Percentiles rank a stretch among this genome's conserved stretches.
Conservation (phyloP, 2,888 invertebrate genomes). For the Synanthedon vespiformis region DNA sequence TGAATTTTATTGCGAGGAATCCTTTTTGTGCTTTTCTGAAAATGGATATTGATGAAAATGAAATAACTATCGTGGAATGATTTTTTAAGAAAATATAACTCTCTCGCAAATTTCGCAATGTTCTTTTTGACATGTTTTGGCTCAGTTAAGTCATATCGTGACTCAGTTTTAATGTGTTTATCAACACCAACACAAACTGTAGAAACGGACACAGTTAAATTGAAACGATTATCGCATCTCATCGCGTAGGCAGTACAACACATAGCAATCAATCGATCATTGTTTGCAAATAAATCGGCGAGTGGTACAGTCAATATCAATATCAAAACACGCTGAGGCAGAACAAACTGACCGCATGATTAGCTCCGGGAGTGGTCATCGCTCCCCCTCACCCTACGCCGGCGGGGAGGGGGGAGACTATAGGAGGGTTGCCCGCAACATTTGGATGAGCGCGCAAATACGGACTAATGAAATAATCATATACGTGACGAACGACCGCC, state of each 20-base stretch:
- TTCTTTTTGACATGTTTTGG: too few relatives aligned
- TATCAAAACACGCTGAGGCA: conserved; percentile 71
- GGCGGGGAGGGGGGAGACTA: conserved; percentile 9
- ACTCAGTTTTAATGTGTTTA: too few relatives aligned
- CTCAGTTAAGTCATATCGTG: conserved; percentile 5
- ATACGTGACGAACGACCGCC: conserved; percentile 59
- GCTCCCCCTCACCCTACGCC: conserved; percentile 28
- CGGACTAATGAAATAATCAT: conserved; percentile 70
- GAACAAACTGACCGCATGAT: conserved; percentile 71
- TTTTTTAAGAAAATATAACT: too few relatives aligned
- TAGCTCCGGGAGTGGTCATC: conserved; percentile 66
- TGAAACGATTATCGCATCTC: background rate
- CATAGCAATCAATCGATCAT: conserved; percentile 68
- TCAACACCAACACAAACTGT: background rate
- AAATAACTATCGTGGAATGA: too few relatives aligned
- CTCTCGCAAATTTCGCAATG: too few relatives aligned
- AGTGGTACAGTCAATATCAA: conserved; percentile 66
- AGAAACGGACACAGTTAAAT: background rate
- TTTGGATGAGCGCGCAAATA: conserved; percentile 66
- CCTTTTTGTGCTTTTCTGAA: too few relatives aligned
- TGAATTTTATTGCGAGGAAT: too few relatives aligned
- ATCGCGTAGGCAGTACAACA: conserved; percentile 32
- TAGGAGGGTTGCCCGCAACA: conserved; percentile 30
- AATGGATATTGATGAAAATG: too few relatives aligned
- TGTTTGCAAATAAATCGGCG: conserved; percentile 70